phyloP scores from a whole-genome alignment of 2,113 vertebrate species.

The Strix aluco region DNA sequence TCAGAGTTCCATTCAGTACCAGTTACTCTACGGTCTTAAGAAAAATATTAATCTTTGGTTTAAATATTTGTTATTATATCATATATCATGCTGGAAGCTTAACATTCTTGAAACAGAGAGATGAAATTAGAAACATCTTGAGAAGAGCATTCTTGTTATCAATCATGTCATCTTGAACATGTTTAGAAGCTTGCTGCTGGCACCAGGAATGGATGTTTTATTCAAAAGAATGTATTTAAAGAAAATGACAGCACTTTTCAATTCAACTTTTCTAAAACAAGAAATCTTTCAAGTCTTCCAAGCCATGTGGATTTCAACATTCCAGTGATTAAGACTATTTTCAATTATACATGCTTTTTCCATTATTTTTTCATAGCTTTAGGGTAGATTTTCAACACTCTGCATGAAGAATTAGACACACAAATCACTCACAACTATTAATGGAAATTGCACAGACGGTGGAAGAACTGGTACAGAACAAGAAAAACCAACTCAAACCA shows the following conservation, averaged over 20 bases:
- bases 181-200: conserved; percentile 77
- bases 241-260: conserved; percentile 75
- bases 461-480: conserved; percentile 19
- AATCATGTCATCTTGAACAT: conserved; percentile 77
- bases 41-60: conserved; percentile 53
- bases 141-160: conserved; percentile 74
- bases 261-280: conserved; percentile 73
- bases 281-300: conserved; percentile 61
- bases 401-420: conserved; percentile 62
- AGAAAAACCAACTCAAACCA: conserved; percentile 46
- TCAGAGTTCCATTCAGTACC: conserved; percentile 28
- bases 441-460: conserved; percentile 44
- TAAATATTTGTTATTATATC: conserved; percentile 51
- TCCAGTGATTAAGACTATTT: conserved; percentile 58
- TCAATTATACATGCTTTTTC: conserved; percentile 62
- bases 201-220: conserved; percentile 76
- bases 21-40: conserved; percentile 40
- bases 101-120: conserved; percentile 64
- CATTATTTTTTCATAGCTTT: conserved; percentile 68
- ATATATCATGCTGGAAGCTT: conserved; percentile 61
- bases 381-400: conserved; percentile 59
- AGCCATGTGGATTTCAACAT: conserved; percentile 31
- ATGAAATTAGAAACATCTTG: conserved; percentile 78
- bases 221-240: conserved; percentile 80
- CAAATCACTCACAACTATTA: conserved; percentile 63